Evolutionary conservation across 2,113 vertebrate genomes (phyloP).

Genomic region (Ochotona princeps): DNA sequence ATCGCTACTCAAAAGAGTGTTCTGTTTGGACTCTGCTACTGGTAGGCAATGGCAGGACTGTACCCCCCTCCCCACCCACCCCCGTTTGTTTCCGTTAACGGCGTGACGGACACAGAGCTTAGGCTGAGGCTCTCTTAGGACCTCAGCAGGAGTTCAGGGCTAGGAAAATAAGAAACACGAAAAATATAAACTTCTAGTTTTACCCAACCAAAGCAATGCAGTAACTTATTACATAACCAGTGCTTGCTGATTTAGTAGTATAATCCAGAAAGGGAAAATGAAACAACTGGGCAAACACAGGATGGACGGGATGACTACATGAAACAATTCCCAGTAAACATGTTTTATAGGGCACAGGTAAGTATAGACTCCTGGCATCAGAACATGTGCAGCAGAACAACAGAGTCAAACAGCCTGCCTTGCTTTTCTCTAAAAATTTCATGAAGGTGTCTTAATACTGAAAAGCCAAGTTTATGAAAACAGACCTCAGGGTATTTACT

Average conservation of each 20-base stretch:
- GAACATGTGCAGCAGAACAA: conserved; percentile 82
- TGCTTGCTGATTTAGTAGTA: conserved; percentile 87
- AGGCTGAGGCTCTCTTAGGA: conserved; percentile 85
- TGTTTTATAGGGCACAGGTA: conserved; percentile 29
- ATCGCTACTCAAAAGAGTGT: conserved; percentile 90
- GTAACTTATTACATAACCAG: conserved; percentile 92
- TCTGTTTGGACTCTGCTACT: conserved; percentile 91
- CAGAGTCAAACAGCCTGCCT: conserved; percentile 17
- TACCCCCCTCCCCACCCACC: conserved; percentile 80
- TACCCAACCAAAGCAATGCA: conserved; percentile 92
- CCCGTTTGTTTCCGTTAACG: conserved; percentile 85
- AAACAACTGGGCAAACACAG: conserved; percentile 68
- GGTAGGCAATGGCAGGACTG: conserved; percentile 90
- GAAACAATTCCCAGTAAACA: conserved; percentile 48
- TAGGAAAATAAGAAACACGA: conserved; percentile 86
- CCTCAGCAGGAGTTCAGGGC: conserved; percentile 88
- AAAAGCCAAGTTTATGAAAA: conserved; percentile 30
- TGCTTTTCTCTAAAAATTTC: conserved; percentile 12
- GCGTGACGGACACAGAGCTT: conserved; percentile 87
- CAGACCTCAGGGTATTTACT: conserved; percentile 7
- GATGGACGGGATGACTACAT: conserved; percentile 19
- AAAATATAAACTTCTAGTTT: conserved; percentile 90
- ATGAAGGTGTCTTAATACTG: conserved; percentile 11
- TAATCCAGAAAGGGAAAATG: conserved; percentile 76
- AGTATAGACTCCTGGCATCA: conserved; percentile 53